Evolutionary conservation across 2,888 invertebrate species (phyloP).

Genomic region (Heteropelma amictum): DNA sequence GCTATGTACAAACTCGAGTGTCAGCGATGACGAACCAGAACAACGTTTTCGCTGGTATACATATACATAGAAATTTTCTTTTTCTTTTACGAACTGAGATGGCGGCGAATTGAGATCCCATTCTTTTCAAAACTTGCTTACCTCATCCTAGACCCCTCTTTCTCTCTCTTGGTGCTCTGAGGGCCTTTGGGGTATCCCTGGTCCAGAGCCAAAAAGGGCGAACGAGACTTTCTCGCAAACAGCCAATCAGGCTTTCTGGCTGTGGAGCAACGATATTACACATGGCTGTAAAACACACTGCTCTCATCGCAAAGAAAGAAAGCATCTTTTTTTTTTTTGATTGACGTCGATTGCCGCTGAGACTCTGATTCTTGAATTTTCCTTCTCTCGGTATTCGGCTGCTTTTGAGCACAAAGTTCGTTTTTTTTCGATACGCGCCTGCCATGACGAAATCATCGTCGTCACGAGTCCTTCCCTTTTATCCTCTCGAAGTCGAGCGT

Average conservation of each 20-base stretch:
- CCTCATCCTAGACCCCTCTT: constrained; percentile 34
- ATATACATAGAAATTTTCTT: constrained; percentile 13
- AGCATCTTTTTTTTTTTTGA: constrained; percentile 36
- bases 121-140: constrained; percentile 50
- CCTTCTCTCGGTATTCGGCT: background rate
- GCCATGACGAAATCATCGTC: background rate
- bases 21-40: constrained; percentile 48
- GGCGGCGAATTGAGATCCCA: constrained; percentile 42
- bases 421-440: constrained; percentile 25
- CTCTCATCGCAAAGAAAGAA: constrained; percentile 24
- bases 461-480: background rate
- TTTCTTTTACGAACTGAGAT: background rate
- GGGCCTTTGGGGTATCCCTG: background rate
- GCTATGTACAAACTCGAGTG: constrained; percentile 43
- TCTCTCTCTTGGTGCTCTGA: background rate
- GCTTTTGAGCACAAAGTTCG: background rate
- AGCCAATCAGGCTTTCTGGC: constrained; percentile 8
- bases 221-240: background rate
- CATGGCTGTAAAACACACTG: no score
- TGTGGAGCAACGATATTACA: constrained; percentile 3
- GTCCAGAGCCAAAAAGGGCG: constrained; percentile 11
- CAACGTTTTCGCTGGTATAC: constrained; percentile 36
- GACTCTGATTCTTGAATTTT: constrained; percentile 9
- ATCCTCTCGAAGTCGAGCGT: background rate
- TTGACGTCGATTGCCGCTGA: constrained; percentile 50